A percentile compares a stretch with the other conserved stretches of the same genome.
Evolutionary conservation across 2,797 vertebrate genomes (phyloP).

Genomic region (Propithecus perrieri): DNA sequence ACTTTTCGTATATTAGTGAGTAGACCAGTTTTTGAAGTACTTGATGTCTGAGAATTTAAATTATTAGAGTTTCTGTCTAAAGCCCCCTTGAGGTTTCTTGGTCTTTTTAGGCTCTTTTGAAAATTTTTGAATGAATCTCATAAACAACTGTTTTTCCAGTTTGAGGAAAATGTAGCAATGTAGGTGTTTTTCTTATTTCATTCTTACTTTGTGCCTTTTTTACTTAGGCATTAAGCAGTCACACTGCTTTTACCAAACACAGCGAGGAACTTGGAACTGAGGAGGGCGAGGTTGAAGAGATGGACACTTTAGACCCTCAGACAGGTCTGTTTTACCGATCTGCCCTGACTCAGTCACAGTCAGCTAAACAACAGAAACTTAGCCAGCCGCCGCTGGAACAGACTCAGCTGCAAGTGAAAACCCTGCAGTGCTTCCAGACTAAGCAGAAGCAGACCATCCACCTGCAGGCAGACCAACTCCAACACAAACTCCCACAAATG

Average conservation of each 20-base stretch:
- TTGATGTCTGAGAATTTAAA: slow-evolving; percentile 54
- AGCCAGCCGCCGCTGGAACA: slow-evolving; percentile 86
- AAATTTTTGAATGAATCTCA: slow-evolving; percentile 51
- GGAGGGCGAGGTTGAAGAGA: slow-evolving; percentile 94
- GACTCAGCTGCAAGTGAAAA: slow-evolving; percentile 89
- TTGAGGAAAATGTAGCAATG: slow-evolving; percentile 56
- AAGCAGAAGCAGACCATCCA: slow-evolving; percentile 89
- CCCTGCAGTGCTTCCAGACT: slow-evolving; percentile 89
- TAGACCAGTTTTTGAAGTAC: neutral
- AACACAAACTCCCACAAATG: slow-evolving; percentile 89
- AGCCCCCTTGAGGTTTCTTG: neutral
- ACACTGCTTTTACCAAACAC: slow-evolving; percentile 89
- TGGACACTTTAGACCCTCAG: slow-evolving; percentile 97
- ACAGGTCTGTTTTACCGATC: slow-evolving; percentile 98
- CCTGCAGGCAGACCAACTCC: slow-evolving; percentile 86
- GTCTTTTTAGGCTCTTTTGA: slow-evolving; percentile 52
- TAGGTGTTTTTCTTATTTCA: slow-evolving; percentile 60
- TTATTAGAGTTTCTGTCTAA: neutral
- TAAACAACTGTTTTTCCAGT: slow-evolving; percentile 46
- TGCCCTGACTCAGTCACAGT: slow-evolving; percentile 85
- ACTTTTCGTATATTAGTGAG: neutral
- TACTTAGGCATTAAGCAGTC: slow-evolving; percentile 89
- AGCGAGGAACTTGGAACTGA: slow-evolving; percentile 90
- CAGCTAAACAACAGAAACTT: slow-evolving; percentile 87
- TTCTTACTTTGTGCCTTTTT: slow-evolving; percentile 77